Base-by-base conservation (phyloP, 2,113 vertebrate genomes). In the Callospermophilus lateralis region DNA sequence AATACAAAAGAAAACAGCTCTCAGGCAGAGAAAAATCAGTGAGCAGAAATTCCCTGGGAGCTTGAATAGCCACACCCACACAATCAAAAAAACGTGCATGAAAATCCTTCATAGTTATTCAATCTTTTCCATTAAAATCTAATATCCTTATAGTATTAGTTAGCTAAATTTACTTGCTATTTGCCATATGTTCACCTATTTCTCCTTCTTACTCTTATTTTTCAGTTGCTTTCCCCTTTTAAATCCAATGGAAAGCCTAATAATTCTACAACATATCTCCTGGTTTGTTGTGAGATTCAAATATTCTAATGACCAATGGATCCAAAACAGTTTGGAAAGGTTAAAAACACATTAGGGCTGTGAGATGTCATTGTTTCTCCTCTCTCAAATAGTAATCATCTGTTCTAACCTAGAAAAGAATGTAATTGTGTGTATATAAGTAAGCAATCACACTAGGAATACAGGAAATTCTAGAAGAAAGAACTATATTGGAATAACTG, bases 31-130 rank as follows among this genome's bases (percentile, higher is more conserved):
- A 86, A 94, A n/a, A 93, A 76, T 73, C 63, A 84, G 53, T 84
- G 42, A 80, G 55, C 45, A 76, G 32, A 93, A 94, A 96, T 72
- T 53, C 30, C 79, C 76, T 55, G 19, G 51, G 83, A 97, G 94
- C 80, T 78, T 92, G 61, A 79, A 80, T 85, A 93, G 24, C 20
- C 39, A 26, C 37, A 42, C 19, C 76, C 20, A 48, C 63, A 67
- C 7, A 37, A 65, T 68, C 85, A 84, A 85, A 94, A 73, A 96
- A 85, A 17, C 12, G 2, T 51, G 37, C 7, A 34, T 51, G 22
- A 74, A 94, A 96, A 92, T 8, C 17, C 63, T 42, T 32, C 26
- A 17, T 37, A 5, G 30, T 77, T 90, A 37, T 20, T 48, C 10
- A 45, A 15, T 42, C 63, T 77, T 90, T 55, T 42, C 61, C 13